A percentile compares a stretch with the other conserved stretches of the same genome.
These are phyloP conservation scores for Turritopsis rubra DNA, from an alignment of 30 jellyfish, hydroid and myxozoan genomes.

Conservation along the genomic window DNA sequence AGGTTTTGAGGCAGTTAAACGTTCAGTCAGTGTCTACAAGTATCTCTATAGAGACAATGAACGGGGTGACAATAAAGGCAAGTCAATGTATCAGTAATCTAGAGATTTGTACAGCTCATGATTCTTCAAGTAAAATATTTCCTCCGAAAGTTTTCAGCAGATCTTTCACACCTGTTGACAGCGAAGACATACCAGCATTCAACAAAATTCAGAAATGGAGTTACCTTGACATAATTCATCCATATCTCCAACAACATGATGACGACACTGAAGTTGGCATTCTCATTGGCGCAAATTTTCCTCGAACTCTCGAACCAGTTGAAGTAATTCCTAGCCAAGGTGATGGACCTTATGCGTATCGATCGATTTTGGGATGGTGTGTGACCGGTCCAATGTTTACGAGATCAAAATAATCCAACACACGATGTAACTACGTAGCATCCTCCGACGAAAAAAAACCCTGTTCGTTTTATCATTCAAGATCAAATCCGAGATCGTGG, in stretches of 20 bases:
- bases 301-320: background rate
- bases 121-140: background rate
- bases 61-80: background rate
- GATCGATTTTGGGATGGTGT: background rate
- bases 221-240: background rate
- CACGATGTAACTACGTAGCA: background rate
- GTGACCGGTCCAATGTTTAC: background rate
- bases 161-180: background rate
- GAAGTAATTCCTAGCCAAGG: background rate
- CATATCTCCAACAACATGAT: background rate
- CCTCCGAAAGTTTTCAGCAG: constrained; percentile 4
- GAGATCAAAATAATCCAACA: background rate
- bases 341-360: background rate
- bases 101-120: background rate
- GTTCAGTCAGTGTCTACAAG: background rate
- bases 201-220: background rate
- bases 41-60: background rate
- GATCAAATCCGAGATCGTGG: background rate
- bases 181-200: background rate
- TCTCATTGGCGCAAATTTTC: background rate
- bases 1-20: background rate
- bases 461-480: constrained; percentile 13
- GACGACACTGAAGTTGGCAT: background rate
- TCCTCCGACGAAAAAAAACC: background rate
- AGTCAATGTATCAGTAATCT: background rate